phyloP scores from a whole-genome alignment of 2,888 invertebrate species.

The Diarsia brunnea region DNA sequence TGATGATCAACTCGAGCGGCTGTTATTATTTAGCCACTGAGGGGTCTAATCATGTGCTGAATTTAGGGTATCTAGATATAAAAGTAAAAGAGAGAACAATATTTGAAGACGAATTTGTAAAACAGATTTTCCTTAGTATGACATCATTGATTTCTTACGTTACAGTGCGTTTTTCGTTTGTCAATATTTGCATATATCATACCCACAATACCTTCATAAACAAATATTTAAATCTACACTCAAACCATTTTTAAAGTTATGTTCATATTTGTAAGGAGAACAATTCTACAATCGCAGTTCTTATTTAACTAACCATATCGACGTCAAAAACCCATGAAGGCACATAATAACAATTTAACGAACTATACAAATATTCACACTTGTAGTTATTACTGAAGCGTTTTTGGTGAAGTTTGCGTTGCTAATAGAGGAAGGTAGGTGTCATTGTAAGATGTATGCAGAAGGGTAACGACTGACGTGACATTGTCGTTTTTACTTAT shows the following conservation, averaged over 20 bases:
- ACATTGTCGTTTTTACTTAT: too few species aligned
- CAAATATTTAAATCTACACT: slow-evolving; percentile 4
- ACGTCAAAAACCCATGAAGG: slow-evolving; percentile 59
- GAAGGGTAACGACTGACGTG: neutral
- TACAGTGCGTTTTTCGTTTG: neutral
- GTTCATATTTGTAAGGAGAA: slow-evolving; percentile 37
- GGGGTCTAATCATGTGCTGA: neutral
- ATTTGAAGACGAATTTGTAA: neutral
- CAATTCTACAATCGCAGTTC: slow-evolving; percentile 28
- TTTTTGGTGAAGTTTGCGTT: slow-evolving; percentile 41
- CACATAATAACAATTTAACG: slow-evolving; percentile 56
- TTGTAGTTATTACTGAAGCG: slow-evolving; percentile 22
- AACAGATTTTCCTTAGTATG: neutral
- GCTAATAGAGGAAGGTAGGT: slow-evolving; percentile 9
- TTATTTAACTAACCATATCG: slow-evolving; percentile 34
- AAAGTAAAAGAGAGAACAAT: neutral
- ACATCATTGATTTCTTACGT: neutral
- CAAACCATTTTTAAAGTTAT: slow-evolving; percentile 13
- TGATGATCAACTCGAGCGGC: too few species aligned
- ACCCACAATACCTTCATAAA: neutral
- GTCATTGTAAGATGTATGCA: neutral
- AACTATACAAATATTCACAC: slow-evolving; percentile 59
- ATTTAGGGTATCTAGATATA: neutral
- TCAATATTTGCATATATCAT: neutral
- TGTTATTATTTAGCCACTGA: too few species aligned